Evolutionary conservation across 2,113 vertebrate genomes (phyloP).

Genomic region (Gracilinanus agilis): DNA sequence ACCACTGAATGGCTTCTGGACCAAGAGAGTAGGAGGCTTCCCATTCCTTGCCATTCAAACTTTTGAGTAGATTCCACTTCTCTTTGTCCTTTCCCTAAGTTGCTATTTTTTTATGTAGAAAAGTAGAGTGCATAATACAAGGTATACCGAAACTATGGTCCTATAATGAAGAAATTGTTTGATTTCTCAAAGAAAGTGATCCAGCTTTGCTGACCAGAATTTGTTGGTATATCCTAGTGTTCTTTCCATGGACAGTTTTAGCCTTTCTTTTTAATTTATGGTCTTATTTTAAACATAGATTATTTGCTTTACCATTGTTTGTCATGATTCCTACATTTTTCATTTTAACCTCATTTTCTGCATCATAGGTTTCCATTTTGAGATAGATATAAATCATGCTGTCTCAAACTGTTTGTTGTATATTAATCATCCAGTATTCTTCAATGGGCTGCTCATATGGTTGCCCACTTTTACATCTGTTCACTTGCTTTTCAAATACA

Average conservation of each 20-base stretch:
- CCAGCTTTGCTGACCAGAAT: slow-evolving; percentile 17
- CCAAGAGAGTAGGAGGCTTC: background rate
- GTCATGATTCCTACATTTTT: slow-evolving; percentile 69
- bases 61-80: background rate
- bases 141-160: background rate
- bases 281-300: slow-evolving; percentile 64
- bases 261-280: slow-evolving; percentile 66
- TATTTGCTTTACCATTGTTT: slow-evolving; percentile 63
- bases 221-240: slow-evolving; percentile 36
- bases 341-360: slow-evolving; percentile 80
- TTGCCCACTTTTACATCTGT: slow-evolving; percentile 62
- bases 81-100: background rate
- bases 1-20: background rate
- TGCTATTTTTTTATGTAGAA: slow-evolving; percentile 42
- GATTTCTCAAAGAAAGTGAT: slow-evolving; percentile 33
- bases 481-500: slow-evolving; percentile 50
- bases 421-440: slow-evolving; percentile 70
- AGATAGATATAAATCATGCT: slow-evolving; percentile 74
- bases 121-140: background rate
- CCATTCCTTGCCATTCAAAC: background rate
- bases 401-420: slow-evolving; percentile 51
- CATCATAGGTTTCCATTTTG: slow-evolving; percentile 62
- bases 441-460: slow-evolving; percentile 42
- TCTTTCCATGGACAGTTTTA: slow-evolving; percentile 38
- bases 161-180: slow-evolving; percentile 16